These are phyloP conservation scores for Lichenostomus cassidix DNA, from an alignment of 2,113 vertebrate genomes.

Conservation along the genomic window DNA sequence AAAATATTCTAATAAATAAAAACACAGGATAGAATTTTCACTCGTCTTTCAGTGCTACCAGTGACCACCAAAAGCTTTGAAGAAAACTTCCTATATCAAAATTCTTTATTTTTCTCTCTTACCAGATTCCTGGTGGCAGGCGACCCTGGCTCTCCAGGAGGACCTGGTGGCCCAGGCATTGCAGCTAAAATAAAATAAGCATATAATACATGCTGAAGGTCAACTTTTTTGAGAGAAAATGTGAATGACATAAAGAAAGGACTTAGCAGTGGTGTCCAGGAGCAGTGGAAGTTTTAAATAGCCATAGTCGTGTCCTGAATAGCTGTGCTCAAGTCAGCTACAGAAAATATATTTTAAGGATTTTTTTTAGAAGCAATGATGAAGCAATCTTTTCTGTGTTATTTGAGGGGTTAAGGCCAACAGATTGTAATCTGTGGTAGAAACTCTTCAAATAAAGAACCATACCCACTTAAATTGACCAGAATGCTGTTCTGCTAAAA, in stretches of 20 bases:
- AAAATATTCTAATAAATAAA: not conserved
- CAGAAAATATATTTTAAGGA: not conserved
- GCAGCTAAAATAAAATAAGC: slow-evolving; percentile 69
- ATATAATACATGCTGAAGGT: not conserved
- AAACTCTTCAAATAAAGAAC: not conserved
- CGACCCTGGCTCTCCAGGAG: slow-evolving; percentile 86
- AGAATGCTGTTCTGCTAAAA: not conserved
- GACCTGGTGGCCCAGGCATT: slow-evolving; percentile 86
- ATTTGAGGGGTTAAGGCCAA: not conserved
- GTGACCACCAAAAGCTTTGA: not conserved
- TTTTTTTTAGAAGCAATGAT: not conserved
- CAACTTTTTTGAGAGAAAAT: not conserved
- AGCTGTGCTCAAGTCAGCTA: not conserved
- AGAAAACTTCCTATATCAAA: not conserved
- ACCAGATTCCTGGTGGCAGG: slow-evolving; percentile 80
- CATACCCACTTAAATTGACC: not conserved
- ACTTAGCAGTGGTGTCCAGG: not conserved
- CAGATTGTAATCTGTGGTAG: not conserved
- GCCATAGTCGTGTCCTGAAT: not conserved
- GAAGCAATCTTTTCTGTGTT: not conserved
- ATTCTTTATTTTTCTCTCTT: slow-evolving; percentile 47
- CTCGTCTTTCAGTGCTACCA: not conserved
- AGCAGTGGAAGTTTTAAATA: not conserved
- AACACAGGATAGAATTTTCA: not conserved
- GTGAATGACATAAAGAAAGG: not conserved